Evolutionary conservation across 2,797 vertebrate species (phyloP).

Genomic region (Geotrypetes seraphini): DNA sequence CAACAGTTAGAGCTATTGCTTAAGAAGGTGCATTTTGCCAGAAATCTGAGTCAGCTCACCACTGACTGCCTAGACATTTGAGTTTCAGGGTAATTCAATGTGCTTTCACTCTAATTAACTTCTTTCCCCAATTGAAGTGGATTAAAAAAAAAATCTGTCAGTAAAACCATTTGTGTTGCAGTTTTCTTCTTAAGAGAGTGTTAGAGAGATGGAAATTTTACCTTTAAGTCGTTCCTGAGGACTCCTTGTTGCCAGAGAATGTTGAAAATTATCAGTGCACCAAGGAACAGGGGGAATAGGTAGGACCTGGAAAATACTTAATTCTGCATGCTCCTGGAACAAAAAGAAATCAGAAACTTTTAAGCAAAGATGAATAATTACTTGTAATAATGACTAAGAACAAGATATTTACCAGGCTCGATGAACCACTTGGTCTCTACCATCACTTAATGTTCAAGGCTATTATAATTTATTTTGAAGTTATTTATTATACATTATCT

Average conservation of each 20-base stretch:
- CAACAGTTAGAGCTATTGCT: conserved; percentile 48
- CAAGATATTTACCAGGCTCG: too few species aligned
- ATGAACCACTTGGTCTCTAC: too few species aligned
- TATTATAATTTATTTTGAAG: too few species aligned
- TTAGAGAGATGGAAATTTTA: conserved; percentile 15
- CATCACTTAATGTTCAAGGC: too few species aligned
- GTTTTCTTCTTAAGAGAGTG: background rate
- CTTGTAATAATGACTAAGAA: too few species aligned
- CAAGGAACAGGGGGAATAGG: conserved; percentile 24
- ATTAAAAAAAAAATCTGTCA: conserved; percentile 6
- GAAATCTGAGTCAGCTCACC: conserved; percentile 53
- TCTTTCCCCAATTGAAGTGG: conserved; percentile 7
- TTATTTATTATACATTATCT: too few species aligned
- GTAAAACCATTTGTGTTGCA: background rate
- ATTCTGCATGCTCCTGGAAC: conserved; percentile 53
- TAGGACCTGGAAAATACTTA: conserved; percentile 30
- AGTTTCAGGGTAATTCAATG: conserved; percentile 25
- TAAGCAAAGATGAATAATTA: conserved; percentile 1
- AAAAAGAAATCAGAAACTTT: conserved; percentile 20
- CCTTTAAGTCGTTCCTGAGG: conserved; percentile 43
- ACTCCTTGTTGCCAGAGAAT: conserved; percentile 12
- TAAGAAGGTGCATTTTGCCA: conserved; percentile 39
- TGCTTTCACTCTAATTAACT: conserved; percentile 44
- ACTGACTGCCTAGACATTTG: conserved; percentile 26
- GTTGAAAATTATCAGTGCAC: conserved; percentile 20